phyloP scores from a whole-genome alignment of 1,140 invertebrate species.

The Papilio glaucus region DNA sequence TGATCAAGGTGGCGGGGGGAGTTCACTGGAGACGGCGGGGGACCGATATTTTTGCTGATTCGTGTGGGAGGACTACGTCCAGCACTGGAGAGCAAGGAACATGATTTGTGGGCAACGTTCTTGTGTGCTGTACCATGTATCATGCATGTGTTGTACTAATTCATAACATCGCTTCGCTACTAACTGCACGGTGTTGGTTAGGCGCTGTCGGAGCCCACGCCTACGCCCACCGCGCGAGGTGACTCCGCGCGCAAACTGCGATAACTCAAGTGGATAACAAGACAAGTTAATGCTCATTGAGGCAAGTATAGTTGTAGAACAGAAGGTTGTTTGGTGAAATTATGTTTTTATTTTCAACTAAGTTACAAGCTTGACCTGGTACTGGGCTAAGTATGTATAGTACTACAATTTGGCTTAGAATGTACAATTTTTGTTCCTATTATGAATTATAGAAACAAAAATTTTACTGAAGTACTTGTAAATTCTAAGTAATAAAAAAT shows the following conservation, averaged over 20 bases:
- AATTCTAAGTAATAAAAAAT: too few relatives aligned
- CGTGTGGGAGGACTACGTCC: neutral
- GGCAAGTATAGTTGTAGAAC: slow-evolving; percentile 51
- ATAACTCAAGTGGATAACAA: slow-evolving; percentile 59
- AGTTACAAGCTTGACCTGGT: too few relatives aligned
- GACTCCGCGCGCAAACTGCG: slow-evolving; percentile 70
- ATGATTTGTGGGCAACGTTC: neutral
- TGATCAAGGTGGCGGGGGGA: too few relatives aligned
- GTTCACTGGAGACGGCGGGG: too few relatives aligned
- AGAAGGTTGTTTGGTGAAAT: too few relatives aligned
- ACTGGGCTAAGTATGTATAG: too few relatives aligned
- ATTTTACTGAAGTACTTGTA: too few relatives aligned
- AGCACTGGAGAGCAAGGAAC: neutral
- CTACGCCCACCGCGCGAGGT: slow-evolving; percentile 66
- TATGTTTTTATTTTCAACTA: too few relatives aligned
- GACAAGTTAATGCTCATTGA: slow-evolving; percentile 51
- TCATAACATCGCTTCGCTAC: slow-evolving; percentile 48
- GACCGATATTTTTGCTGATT: too few relatives aligned
- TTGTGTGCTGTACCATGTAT: slow-evolving; percentile 10
- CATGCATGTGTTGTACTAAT: slow-evolving; percentile 28
- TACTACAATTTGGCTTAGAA: too few relatives aligned
- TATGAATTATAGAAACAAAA: too few relatives aligned
- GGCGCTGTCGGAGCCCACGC: slow-evolving; percentile 60
- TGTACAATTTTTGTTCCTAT: too few relatives aligned
- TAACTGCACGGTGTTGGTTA: slow-evolving; percentile 59